These are phyloP conservation scores for Doryteuthis pealeii DNA, from an alignment of 1,140 invertebrate species.

Conservation along the genomic window DNA sequence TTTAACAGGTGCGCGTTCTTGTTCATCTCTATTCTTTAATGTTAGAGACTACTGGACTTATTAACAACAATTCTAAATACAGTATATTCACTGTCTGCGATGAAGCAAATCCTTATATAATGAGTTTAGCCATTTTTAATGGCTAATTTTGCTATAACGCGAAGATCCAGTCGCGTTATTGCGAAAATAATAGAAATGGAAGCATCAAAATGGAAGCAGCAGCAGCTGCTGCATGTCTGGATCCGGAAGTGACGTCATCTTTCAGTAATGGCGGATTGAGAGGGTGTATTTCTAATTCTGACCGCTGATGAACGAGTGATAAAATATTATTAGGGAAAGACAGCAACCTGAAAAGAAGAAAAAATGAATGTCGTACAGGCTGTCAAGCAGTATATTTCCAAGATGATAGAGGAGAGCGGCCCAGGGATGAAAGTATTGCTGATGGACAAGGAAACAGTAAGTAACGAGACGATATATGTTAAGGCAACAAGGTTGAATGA, in stretches of 20 bases:
- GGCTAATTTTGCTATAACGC: no score
- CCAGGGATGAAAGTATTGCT: conserved; percentile 98
- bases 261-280: not conserved
- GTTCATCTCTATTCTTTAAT: no score
- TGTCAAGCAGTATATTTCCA: conserved; percentile 91
- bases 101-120: no score
- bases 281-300: not conserved
- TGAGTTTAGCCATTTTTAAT: no score
- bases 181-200: no score
- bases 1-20: no score
- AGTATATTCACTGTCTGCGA: no score
- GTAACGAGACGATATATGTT: conserved; percentile 25
- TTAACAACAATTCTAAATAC: no score
- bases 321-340: not conserved
- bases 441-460: conserved; percentile 97
- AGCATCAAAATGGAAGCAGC: no score
- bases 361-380: conserved; percentile 87
- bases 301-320: not conserved
- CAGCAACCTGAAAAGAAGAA: not conserved
- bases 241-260: conserved; percentile 7
- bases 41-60: no score
- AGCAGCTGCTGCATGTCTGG: not conserved
- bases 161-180: no score
- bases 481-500: no score
- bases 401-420: conserved; percentile 97